Conservation (phyloP, 1,140 invertebrate genomes). For the Bombyx mandarina region DNA sequence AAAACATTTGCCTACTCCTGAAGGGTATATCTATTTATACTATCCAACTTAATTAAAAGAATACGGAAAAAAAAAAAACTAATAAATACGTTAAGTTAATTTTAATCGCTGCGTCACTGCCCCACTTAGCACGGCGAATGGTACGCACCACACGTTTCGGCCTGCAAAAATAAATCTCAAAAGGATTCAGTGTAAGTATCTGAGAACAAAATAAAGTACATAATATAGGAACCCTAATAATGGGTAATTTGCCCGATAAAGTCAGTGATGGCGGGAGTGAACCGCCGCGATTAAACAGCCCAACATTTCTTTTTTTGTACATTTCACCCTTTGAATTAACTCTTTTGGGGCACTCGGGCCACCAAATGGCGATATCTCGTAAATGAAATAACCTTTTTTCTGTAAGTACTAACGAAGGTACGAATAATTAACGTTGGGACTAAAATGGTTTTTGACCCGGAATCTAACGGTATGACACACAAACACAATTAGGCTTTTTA, state of each 20-base stretch:
- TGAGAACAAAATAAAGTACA: conserved; percentile 7
- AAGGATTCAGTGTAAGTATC: conserved; percentile 3
- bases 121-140: too few species aligned
- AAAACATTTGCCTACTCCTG: not conserved
- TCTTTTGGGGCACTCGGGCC: conserved; percentile 6
- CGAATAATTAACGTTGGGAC: too few species aligned
- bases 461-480: too few species aligned
- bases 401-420: too few species aligned
- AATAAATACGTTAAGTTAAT: too few species aligned
- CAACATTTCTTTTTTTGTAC: conserved; percentile 11
- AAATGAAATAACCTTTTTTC: too few species aligned
- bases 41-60: not conserved
- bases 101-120: too few species aligned
- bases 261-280: conserved; percentile 1
- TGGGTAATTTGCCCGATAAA: conserved; percentile 8
- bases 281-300: conserved; percentile 7
- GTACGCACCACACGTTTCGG: not conserved
- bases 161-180: not conserved
- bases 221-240: conserved; percentile 5
- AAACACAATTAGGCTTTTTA: too few species aligned
- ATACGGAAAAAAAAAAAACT: too few species aligned
- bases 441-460: too few species aligned
- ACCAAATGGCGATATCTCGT: not conserved
- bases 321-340: conserved; percentile 9
- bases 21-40: not conserved